Evolutionary conservation across 1,140 invertebrate genomes (phyloP), one percentile per base, ranked within the genome.

Genomic region (Formica selysi): DNA sequence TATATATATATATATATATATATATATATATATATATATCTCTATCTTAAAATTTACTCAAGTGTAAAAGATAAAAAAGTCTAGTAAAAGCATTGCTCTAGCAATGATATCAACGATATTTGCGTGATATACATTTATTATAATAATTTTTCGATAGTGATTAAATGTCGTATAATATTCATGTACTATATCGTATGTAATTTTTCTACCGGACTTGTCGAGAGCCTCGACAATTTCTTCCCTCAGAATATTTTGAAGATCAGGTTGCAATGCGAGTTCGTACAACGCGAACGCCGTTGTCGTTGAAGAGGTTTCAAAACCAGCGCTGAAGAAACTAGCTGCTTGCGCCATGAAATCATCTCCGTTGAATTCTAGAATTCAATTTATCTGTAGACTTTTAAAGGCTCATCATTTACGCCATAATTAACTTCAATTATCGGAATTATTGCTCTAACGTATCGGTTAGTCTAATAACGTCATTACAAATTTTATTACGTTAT

Each of bases 311-410:
- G 96, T 97, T 91, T 97, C 97, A 87, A 96, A 97, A 2, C 97
- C 97, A 74, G 96, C 97, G 2, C 96, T 93, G 86, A 97, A 97
- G 88, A 98, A 97, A 7, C 97, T 57, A 1, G 96, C 93, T 1
- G 96, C 96, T 88, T 97, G 96, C 0, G 96, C 96, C 1, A 97
- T 94, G 8, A 98, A 95, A 88, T 97, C 96, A 19, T 96, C 95
- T 54, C 96, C 96, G 1, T 95, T 95, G 89, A 96, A 96, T 87
- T 94, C 95, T 92, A 91, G 29, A 86, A 86, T 11, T 59, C 29
- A 29, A 1, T 38, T 67, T 3, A n/a, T 32, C 26, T 8, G 0
- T 61, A 48, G 1, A 38, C 2, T 64, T 26, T 84, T 32, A 0
- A 29, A 48, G 7, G 3, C 8, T 48, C 36, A 41, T 59, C 64